Percentiles rank a stretch among this genome's conserved stretches.
Conservation (phyloP, 2,113 vertebrate species). For the Agapornis roseicollis region DNA sequence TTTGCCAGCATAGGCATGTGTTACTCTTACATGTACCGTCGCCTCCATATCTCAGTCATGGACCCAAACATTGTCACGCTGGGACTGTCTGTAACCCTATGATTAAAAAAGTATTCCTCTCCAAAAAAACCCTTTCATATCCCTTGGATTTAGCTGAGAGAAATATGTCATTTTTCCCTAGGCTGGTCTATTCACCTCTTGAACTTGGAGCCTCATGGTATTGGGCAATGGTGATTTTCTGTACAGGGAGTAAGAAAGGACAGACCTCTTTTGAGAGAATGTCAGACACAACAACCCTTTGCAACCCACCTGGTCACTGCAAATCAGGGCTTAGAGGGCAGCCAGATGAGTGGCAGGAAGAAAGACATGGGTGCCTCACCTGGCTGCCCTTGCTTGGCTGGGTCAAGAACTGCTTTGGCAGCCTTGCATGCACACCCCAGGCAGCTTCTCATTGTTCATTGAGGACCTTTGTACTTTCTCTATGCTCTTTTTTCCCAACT, state of each 20-base stretch:
- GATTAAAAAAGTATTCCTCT: not conserved
- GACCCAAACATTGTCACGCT: rapidly evolving
- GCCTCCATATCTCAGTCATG: not conserved
- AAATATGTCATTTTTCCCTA: not conserved
- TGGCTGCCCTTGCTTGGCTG: not conserved
- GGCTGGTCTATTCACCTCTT: not conserved
- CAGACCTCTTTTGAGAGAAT: not conserved
- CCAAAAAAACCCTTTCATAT: not conserved
- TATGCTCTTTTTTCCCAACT: not conserved
- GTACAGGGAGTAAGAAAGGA: not conserved
- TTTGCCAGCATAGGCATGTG: not conserved
- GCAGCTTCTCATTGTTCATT: not conserved
- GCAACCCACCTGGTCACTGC: not conserved
- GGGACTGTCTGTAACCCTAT: not conserved
- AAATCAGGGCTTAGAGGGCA: not conserved
- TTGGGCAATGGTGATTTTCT: not conserved
- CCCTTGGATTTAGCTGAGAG: not conserved
- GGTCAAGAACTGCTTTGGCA: not conserved
- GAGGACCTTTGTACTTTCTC: not conserved
- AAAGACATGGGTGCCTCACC: not conserved
- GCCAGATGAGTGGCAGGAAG: not conserved
- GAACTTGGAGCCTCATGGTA: rapidly evolving
- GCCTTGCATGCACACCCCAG: not conserved
- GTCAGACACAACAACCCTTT: not conserved
- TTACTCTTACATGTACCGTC: not conserved